Conservation (phyloP, 2,113 vertebrate genomes). For the Electrona antarctica region DNA sequence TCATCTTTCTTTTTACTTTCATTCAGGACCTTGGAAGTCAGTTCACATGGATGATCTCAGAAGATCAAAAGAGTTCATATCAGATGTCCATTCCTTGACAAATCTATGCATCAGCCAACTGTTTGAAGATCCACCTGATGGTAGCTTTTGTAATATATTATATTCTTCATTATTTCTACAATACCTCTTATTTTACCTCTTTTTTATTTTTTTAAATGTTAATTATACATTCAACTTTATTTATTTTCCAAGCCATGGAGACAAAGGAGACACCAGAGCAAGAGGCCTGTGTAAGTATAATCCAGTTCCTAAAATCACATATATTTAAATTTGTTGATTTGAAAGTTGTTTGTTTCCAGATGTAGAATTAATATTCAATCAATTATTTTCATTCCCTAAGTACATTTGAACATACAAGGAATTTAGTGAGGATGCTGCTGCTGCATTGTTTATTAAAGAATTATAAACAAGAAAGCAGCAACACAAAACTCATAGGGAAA, state of each 20-base stretch:
- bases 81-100: conserved; percentile 35
- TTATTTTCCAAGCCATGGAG: conserved; percentile 22
- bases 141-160: conserved; percentile 14
- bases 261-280: conserved; percentile 11
- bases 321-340: too few species aligned
- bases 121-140: conserved; percentile 32
- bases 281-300: conserved; percentile 32
- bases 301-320: background rate
- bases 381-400: too few species aligned
- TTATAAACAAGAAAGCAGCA: too few species aligned
- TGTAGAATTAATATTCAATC: too few species aligned
- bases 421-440: too few species aligned
- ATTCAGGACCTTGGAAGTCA: conserved; percentile 41
- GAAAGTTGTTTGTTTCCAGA: too few species aligned
- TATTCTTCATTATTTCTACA: too few species aligned
- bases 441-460: too few species aligned
- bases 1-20: background rate
- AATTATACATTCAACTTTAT: background rate
- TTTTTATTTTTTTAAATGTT: background rate
- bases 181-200: background rate
- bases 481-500: too few species aligned
- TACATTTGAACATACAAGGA: too few species aligned
- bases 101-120: conserved; percentile 31
- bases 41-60: conserved; percentile 51
- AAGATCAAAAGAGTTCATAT: conserved; percentile 47